Evolutionary conservation across 35 echinoderm and acorn worm species (phyloP).

Genomic region (Patiria miniata): DNA sequence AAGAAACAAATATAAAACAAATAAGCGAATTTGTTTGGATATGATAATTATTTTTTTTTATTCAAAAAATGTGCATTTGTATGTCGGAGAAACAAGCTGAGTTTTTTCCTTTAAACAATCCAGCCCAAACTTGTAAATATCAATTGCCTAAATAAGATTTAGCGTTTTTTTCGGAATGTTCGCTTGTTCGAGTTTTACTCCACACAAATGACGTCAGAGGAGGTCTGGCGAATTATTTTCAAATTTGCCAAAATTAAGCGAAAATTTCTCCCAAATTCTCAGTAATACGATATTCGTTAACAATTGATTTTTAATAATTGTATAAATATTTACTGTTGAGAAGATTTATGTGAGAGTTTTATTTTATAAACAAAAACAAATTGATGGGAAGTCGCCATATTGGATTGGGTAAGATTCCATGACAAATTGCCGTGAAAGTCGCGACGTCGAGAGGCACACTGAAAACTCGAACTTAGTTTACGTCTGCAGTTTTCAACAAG

Average conservation of each 20-base stretch:
- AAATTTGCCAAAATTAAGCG: no score
- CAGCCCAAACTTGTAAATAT: background rate
- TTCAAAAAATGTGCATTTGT: no score
- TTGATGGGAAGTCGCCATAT: conserved; percentile 14
- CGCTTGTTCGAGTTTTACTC: conserved; percentile 7
- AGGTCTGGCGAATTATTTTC: background rate
- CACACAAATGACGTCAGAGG: conserved; percentile 9
- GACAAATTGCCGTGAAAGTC: conserved; percentile 37
- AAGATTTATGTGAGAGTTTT: background rate
- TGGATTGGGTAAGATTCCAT: conserved; percentile 1
- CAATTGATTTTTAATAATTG: no score
- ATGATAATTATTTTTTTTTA: no score
- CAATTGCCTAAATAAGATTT: background rate
- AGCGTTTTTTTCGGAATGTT: background rate
- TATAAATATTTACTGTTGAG: no score
- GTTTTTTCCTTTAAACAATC: no score
- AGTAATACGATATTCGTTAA: no score
- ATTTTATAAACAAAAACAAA: background rate
- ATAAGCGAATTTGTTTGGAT: no score
- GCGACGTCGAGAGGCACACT: background rate
- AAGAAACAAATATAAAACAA: no score
- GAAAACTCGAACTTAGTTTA: conserved; percentile 29
- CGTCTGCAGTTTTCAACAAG: background rate
- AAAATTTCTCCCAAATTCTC: no score
- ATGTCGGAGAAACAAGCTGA: no score